phyloP scores from a whole-genome alignment of 2,113 vertebrate species.

The Datnioides undecimradiatus region DNA sequence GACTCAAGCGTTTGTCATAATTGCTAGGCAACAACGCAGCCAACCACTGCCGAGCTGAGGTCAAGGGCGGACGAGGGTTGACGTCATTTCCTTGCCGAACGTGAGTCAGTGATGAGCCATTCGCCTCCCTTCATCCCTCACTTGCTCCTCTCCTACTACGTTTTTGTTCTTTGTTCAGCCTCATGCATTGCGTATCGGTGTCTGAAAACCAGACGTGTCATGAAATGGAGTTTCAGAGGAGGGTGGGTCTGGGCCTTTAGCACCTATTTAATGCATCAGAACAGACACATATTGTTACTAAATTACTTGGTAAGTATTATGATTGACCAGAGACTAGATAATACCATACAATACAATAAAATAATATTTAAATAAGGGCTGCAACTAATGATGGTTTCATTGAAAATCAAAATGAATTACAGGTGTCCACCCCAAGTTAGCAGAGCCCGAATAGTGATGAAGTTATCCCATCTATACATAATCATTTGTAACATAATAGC shows the following conservation, averaged over 20 bases:
- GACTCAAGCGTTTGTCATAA: slow-evolving; percentile 79
- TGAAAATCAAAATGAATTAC: slow-evolving; percentile 4
- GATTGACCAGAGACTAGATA: not conserved
- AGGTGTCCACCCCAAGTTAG: not conserved
- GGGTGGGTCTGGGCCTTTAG: not conserved
- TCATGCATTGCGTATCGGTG: not conserved
- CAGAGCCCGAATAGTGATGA: not conserved
- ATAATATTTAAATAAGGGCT: not conserved
- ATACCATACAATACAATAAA: not conserved
- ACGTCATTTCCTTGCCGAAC: slow-evolving; percentile 75
- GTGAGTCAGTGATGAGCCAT: slow-evolving; percentile 76
- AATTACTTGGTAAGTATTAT: not conserved
- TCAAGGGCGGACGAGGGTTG: slow-evolving; percentile 63
- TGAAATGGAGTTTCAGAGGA: not conserved
- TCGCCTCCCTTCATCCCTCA: slow-evolving; percentile 45
- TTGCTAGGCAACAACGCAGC: slow-evolving; percentile 78
- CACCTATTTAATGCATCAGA: not conserved
- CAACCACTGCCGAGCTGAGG: slow-evolving; percentile 63
- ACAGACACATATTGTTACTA: not conserved
- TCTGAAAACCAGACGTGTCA: not conserved
- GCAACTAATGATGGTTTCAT: not conserved
- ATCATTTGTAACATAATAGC: not conserved
- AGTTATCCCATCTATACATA: not conserved
- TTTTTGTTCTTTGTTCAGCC: not conserved
- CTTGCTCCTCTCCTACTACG: slow-evolving; percentile 22